Base-by-base conservation (phyloP, 2,113 vertebrate species). In the Eclectus roratus region DNA sequence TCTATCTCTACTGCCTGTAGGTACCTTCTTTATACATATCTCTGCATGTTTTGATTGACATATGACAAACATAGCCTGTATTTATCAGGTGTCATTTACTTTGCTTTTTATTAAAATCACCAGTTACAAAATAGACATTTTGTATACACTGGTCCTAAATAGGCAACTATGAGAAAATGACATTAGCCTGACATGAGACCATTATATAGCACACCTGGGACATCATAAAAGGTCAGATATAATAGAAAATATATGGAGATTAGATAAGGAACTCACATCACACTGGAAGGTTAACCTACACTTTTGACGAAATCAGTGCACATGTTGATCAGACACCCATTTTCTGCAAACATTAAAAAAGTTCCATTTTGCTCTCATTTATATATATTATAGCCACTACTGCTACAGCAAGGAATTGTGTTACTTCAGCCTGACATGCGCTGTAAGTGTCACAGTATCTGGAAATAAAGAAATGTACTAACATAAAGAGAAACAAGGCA, bases 41-140 rank as follows among this genome's bases (percentile, higher is more conserved):
- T 50, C 17, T 68, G 33, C 37, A 50, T 35, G 47, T 95, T 50
- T 55, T 70, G 61, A 86, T 1, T 43, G 73, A 88, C 6, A 83
- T 93, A 78, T 70, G 53, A 88, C 39, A 94, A 95, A 63, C 49
- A 80, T 37, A 89, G 28, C 24, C 25, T 88, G 65, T 35, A 29
- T 43, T 88, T 44, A 49, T 37, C 80, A 80, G 49, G 11, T 87
- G 43, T 71, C 3, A 84, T 61, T 84, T 73, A 80, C 63, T 89
- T 93, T 37, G 77, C 52, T 56, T 97, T 97, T 97, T 95, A 97
- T 96, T 97, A 80, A 93, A 95, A 84, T 56, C 58, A 73, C 65
- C 88, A 88, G 49, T 88, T 97, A 93, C 76, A 93, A 97, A 94
- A 88, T 2, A 92, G 71, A 76, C 17, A 44, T 85, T 81, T 78